phyloP scores from a whole-genome alignment of 2,888 invertebrate genomes.

The Barypeithes pellucidus region DNA sequence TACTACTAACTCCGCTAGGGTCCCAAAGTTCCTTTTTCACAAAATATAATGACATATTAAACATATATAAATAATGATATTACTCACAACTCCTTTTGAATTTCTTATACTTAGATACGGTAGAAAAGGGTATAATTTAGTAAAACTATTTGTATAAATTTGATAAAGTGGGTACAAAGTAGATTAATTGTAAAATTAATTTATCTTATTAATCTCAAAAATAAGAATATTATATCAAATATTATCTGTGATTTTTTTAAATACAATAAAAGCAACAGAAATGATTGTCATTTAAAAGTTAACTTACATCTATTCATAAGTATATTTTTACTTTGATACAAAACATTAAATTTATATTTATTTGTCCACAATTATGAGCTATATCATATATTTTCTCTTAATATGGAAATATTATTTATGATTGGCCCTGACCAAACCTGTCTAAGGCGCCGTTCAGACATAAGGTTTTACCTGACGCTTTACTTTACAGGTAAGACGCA shows the following conservation, averaged over 20 bases:
- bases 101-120: too few species aligned
- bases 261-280: constrained; percentile 55
- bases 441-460: background rate
- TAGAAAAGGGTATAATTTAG: background rate
- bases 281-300: constrained; percentile 65
- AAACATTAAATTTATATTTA: constrained; percentile 49
- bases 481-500: too few species aligned
- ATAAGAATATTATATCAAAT: constrained; percentile 3
- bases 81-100: too few species aligned
- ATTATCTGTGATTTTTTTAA: too few species aligned
- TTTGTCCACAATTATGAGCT: constrained; percentile 52
- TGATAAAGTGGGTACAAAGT: background rate
- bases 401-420: too few species aligned
- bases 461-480: too few species aligned
- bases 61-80: too few species aligned
- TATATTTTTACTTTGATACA: constrained; percentile 53
- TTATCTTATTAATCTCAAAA: background rate
- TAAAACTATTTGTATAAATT: background rate
- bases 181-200: background rate
- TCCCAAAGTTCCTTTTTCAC: too few species aligned
- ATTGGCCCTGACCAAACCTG: background rate
- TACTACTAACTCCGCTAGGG: too few species aligned
- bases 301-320: constrained; percentile 59
- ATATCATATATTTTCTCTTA: constrained; percentile 30
- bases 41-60: too few species aligned